Evolutionary conservation across 2,888 invertebrate genomes (phyloP), one percentile per base, ranked within the genome.

Genomic region (Zeuzera pyrina): DNA sequence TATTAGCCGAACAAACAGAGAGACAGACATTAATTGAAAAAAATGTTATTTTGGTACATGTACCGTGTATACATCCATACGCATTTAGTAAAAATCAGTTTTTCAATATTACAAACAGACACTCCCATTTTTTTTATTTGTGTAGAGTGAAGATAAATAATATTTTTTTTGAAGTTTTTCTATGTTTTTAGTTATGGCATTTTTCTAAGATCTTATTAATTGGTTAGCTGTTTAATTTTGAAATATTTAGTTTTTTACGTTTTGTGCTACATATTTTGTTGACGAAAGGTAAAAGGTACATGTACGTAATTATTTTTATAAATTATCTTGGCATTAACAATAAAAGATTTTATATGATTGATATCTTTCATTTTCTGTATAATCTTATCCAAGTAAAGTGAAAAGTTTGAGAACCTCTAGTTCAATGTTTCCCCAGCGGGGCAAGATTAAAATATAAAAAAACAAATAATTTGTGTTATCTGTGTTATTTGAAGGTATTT

Each of bases 371-470:
- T 16, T 22, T 22, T 23, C 8, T 15, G 22, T 23, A 31, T 23
- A 31, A 25, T 16, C 25, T 25, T 25, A 31, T 14, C 7, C 24
- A 32, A 29, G 29, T 29, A 29, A 29, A 29, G 21, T 14, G 29
- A 19, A 19, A 29, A 6, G 29, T 29, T 29, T 29, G 21, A 29
- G 29, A 29, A 29, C 29, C 12, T 29, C 29, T 29, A 19, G 19
- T 29, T 29, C 29, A 29, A 21, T 19, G 21, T 29, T 31, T 24
- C 24, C 31, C 24, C 31, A 15, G 31, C 24, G 25, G 25, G 31
- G 31, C 15, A 31, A 31, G 31, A 31, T 31, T 31, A 16, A 31
- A 31, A 31, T 31, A 31, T 31, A 31, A 24, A n/a, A 31, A 31
- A 31, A 29, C 22, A 22, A 31, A 31, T 24, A 24, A 24, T 24